These are phyloP conservation scores for Periophthalmus magnuspinnatus DNA, from an alignment of 2,797 vertebrate species.

Conservation along the genomic window DNA sequence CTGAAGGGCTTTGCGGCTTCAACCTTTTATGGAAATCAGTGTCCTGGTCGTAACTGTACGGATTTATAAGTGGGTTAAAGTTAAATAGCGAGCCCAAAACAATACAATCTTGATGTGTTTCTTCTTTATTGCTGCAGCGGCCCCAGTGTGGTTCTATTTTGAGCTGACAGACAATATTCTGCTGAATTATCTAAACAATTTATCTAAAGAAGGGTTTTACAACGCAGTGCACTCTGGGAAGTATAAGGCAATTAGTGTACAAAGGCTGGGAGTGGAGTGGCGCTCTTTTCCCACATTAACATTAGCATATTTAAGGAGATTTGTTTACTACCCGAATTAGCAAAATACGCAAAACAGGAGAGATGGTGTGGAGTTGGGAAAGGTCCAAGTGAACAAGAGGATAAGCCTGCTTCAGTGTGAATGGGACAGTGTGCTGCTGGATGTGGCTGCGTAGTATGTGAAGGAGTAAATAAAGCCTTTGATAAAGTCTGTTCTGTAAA, in stretches of 20 bases:
- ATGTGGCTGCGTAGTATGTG: background rate
- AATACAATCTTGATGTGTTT: constrained; percentile 7
- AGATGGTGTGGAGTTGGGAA: constrained; percentile 33
- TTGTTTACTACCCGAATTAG: constrained; percentile 46
- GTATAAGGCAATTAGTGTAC: constrained; percentile 34
- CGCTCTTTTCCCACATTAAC: constrained; percentile 39
- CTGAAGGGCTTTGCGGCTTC: constrained; percentile 11
- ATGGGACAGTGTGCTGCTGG: background rate
- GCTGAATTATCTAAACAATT: constrained; percentile 29
- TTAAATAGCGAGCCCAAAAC: constrained; percentile 30
- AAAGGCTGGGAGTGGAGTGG: constrained; percentile 4
- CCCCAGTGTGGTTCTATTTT: constrained; percentile 6
- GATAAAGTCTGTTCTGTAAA: background rate
- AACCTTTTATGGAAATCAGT: constrained; percentile 60
- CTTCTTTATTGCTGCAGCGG: constrained; percentile 7
- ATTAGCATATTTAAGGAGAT: constrained; percentile 52
- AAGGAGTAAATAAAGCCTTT: background rate
- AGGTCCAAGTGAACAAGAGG: constrained; percentile 27
- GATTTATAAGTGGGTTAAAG: constrained; percentile 21
- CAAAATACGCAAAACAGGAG: constrained; percentile 43
- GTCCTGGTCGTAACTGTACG: constrained; percentile 28
- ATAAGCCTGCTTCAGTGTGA: constrained; percentile 29
- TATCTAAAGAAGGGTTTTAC: constrained; percentile 26
- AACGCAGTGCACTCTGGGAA: constrained; percentile 33
- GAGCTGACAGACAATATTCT: constrained; percentile 2